Base-by-base conservation (phyloP, 2,888 invertebrate species). In the Ctenicera cuprea region DNA sequence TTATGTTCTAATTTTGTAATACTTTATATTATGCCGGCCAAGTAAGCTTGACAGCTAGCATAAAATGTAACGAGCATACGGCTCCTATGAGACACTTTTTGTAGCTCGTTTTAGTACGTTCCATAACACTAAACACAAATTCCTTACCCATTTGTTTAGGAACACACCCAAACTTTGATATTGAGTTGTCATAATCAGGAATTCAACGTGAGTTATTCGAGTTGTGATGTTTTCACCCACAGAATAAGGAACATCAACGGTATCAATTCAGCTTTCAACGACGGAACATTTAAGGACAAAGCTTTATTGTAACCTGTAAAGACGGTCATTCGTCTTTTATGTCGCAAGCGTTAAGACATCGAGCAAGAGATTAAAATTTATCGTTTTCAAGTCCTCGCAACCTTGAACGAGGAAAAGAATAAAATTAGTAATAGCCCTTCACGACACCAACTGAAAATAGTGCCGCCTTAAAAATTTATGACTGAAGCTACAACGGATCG, bases 401-500 rank as follows among this genome's bases (percentile, higher is more conserved):
- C 59, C 59, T 59, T 59, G 59, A 38, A n/a, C 38, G 38, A 12
- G 11, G 22, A n/a, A 57, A 59, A 33, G 38, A 38, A 59, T 57
- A 33, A 57, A 57, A 57, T 30, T 38, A 59, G 38, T 59, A 59
- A 59, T n/a, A 59, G 38, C 22, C 37, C 38, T 1, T 9, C 59
- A 59, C 59, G 59, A 5, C 30, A 59, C 59, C 20, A 16, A 22
- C 59, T 59, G 38, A 20, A 59, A 38, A 59, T 59, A 59, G 38
- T 38, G 20, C 18, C 59, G 37, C 38, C 59, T 59, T 59, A 59
- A 59, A 59, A 59, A 59, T 59, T 37, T 59, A 59, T 38, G 9
- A 20, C 38, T 20, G 59, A 59, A 59, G 59, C 59, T 33, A 38
- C 59, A 59, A 20, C 59, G 16, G 59, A 20, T 59, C 59, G 38